A percentile compares a stretch with the other conserved stretches of the same genome.
Evolutionary conservation across 2,888 invertebrate species (phyloP).

Genomic region (Tetrapedia diversipes): DNA sequence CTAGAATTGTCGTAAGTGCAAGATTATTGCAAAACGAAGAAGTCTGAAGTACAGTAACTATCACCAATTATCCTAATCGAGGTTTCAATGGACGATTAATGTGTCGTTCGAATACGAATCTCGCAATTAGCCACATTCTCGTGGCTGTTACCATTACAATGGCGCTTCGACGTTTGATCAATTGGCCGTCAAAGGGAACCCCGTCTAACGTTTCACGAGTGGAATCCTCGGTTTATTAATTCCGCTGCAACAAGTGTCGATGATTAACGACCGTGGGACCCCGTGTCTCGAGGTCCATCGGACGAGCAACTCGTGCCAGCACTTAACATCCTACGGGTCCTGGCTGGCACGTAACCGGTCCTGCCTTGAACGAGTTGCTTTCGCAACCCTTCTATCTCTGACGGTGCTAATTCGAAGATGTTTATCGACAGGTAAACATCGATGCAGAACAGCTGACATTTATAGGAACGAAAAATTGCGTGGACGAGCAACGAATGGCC

Average conservation of each 20-base stretch:
- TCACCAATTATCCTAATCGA: conserved; percentile 8
- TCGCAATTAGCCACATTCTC: conserved; percentile 13
- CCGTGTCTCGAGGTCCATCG: not conserved
- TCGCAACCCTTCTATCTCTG: conserved; percentile 58
- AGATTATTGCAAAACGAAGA: not conserved
- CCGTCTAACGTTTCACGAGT: not conserved
- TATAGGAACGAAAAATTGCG: conserved; percentile 57
- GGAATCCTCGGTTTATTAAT: conserved; percentile 1
- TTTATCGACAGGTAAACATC: conserved; percentile 62
- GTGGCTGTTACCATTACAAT: conserved; percentile 1
- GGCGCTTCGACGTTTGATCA: conserved; percentile 8
- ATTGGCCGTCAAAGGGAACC: conserved; percentile 20
- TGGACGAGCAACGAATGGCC: conserved; percentile 45
- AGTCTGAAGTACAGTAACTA: not conserved
- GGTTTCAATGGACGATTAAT: not conserved
- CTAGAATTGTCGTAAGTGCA: not conserved
- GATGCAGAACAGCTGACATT: conserved; percentile 64
- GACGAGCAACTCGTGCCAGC: conserved; percentile 1
- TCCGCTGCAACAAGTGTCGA: not conserved
- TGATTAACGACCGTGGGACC: conserved; percentile 27
- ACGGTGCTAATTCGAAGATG: conserved; percentile 57
- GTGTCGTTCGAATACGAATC: conserved; percentile 17
- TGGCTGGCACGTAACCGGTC: conserved; percentile 15
- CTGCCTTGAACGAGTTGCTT: conserved; percentile 30
- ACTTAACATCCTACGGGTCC: conserved; percentile 36